These are phyloP conservation scores for Beris chalybata DNA, from an alignment of 2,888 invertebrate genomes.

Conservation along the genomic window DNA sequence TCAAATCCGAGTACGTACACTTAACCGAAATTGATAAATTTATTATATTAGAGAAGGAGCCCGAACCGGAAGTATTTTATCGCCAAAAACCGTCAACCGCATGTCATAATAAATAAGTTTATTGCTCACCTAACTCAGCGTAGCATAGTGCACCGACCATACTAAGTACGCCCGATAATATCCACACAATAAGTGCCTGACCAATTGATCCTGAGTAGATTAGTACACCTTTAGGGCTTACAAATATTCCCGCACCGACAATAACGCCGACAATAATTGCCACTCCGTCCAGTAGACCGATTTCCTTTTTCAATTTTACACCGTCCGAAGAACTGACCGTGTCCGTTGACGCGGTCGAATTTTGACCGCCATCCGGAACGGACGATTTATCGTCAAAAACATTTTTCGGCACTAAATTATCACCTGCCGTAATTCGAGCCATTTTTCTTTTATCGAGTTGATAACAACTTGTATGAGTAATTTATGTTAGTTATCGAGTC, in stretches of 20 bases:
- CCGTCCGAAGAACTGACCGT: slow-evolving; percentile 14
- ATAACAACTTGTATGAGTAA: neutral
- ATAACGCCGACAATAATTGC: slow-evolving; percentile 93
- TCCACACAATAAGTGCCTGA: slow-evolving; percentile 86
- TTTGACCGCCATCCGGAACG: slow-evolving; percentile 27
- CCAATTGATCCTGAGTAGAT: slow-evolving; percentile 84
- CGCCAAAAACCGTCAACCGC: too few species aligned
- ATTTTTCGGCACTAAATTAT: slow-evolving; percentile 51
- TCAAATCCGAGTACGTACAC: too few species aligned
- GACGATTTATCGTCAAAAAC: slow-evolving; percentile 48
- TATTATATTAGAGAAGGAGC: too few species aligned
- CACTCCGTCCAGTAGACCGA: slow-evolving; percentile 84
- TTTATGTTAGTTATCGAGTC: neutral
- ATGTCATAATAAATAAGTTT: neutral
- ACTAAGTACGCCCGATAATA: slow-evolving; percentile 82
- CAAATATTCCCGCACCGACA: slow-evolving; percentile 94
- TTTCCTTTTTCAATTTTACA: slow-evolving; percentile 78
- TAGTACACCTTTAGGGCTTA: slow-evolving; percentile 87
- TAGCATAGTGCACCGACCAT: slow-evolving; percentile 95
- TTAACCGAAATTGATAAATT: too few species aligned
- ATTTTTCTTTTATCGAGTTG: slow-evolving; percentile 41
- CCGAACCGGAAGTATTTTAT: too few species aligned
- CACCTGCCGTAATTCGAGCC: slow-evolving; percentile 54
- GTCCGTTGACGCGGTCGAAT: slow-evolving; percentile 12
- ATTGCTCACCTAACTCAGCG: slow-evolving; percentile 84